Percentiles rank a stretch among this genome's conserved stretches.
Evolutionary conservation across 30 jellyfish, hydroid and myxozoan genomes (phyloP).

Genomic region (Morbakka virulenta): DNA sequence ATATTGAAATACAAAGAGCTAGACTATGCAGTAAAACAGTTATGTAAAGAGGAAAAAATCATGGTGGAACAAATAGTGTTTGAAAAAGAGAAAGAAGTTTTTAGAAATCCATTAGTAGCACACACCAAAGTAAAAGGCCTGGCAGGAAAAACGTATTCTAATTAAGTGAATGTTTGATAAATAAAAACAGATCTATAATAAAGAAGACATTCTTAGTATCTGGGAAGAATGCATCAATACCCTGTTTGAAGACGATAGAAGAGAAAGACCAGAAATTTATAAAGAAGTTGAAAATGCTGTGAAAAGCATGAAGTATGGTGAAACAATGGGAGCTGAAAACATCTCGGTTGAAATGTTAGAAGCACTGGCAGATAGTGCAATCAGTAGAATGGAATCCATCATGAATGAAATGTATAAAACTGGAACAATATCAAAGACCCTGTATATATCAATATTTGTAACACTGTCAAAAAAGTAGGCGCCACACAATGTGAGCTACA

Average conservation of each 20-base stretch:
- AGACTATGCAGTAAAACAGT: background rate
- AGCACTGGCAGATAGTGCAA: background rate
- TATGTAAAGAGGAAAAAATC: background rate
- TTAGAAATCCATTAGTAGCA: conserved; percentile 8
- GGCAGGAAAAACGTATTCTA: conserved; percentile 3
- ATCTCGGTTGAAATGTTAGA: conserved; percentile 29
- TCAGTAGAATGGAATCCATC: background rate
- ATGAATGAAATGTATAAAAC: too few relatives aligned
- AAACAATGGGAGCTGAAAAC: too few relatives aligned
- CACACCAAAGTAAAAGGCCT: conserved; percentile 11
- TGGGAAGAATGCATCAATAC: conserved; percentile 55
- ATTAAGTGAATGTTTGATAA: conserved; percentile 36
- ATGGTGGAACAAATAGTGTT: conserved; percentile 11
- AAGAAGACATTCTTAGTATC: conserved; percentile 30
- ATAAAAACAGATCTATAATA: conserved; percentile 15
- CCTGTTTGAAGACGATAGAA: conserved; percentile 28
- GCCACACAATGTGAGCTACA: too few relatives aligned
- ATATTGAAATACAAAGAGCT: conserved; percentile 11
- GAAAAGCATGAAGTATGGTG: too few relatives aligned
- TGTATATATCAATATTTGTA: too few relatives aligned
- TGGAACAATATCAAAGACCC: too few relatives aligned
- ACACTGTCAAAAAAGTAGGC: too few relatives aligned
- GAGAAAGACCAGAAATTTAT: conserved; percentile 12
- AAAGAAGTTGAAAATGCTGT: conserved; percentile 32
- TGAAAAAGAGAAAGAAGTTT: background rate